Percentiles rank a stretch among this genome's conserved stretches.
Conservation (phyloP, 2,888 invertebrate genomes). For the Plagiodera versicolora region DNA sequence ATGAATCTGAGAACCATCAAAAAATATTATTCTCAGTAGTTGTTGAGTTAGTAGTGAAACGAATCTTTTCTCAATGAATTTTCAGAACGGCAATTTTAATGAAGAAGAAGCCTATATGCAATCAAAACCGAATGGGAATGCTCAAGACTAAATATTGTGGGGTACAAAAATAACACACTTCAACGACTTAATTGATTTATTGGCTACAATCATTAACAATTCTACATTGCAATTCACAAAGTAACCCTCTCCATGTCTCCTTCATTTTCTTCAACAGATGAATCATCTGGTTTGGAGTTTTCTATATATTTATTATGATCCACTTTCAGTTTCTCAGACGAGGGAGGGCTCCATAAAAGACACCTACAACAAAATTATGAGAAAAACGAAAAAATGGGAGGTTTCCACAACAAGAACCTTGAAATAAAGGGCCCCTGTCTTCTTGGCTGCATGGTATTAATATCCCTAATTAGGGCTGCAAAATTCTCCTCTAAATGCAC, state of each 20-base stretch:
- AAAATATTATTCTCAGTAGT: too few species aligned
- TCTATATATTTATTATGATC: constrained; percentile 55
- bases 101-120: too few species aligned
- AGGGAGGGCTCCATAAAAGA: constrained; percentile 64
- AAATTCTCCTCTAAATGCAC: constrained; percentile 75
- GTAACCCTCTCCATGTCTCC: constrained; percentile 39
- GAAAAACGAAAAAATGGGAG: neutral
- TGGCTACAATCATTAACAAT: neutral
- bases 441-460: constrained; percentile 67
- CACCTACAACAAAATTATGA: constrained; percentile 57
- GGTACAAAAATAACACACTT: constrained; percentile 1
- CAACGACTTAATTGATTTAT: neutral
- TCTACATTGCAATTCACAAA: constrained; percentile 26
- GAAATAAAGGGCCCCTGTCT: constrained; percentile 71
- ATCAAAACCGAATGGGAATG: too few species aligned
- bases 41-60: too few species aligned
- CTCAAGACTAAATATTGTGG: too few species aligned
- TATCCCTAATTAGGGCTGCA: constrained; percentile 63
- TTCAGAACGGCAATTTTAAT: too few species aligned
- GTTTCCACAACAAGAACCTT: constrained; percentile 53
- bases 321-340: constrained; percentile 68
- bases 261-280: constrained; percentile 45
- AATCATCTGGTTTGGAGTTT: constrained; percentile 31
- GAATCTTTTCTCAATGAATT: too few species aligned
- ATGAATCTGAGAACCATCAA: too few species aligned